Conservation (phyloP, 2,888 invertebrate genomes). For the Marasmarcha lunaedactyla region DNA sequence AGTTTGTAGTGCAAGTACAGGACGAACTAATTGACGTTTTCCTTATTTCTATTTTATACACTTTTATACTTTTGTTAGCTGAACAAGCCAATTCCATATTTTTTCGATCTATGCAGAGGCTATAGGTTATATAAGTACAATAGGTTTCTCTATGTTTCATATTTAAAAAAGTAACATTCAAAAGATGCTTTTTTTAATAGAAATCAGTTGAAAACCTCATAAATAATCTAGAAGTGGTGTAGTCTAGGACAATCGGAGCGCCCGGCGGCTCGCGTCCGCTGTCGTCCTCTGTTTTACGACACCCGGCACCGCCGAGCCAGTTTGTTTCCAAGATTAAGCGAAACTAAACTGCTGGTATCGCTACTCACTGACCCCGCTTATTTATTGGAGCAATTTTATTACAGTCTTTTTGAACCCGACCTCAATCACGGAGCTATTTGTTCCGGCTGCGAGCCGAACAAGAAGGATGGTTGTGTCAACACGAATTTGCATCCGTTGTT, state of each 20-base stretch:
- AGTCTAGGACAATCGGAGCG: slow-evolving; percentile 28
- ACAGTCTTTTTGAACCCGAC: slow-evolving; percentile 5
- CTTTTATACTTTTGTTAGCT: no score
- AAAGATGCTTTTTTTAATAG: no score
- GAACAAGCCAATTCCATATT: no score
- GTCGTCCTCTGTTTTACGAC: slow-evolving; percentile 46
- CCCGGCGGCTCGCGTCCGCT: slow-evolving; percentile 13
- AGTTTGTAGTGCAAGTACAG: no score
- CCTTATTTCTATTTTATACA: no score
- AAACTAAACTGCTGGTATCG: slow-evolving; percentile 49
- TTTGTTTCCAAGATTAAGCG: slow-evolving; percentile 59
- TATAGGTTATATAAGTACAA: no score
- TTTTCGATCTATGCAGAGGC: no score
- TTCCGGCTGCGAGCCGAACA: slow-evolving; percentile 62
- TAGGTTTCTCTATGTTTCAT: no score
- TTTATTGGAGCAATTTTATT: slow-evolving; percentile 26
- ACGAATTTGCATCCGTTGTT: slow-evolving; percentile 70
- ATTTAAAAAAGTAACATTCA: no score
- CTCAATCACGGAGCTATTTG: slow-evolving; percentile 63
- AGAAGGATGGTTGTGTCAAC: slow-evolving; percentile 69
- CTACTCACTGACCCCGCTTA: slow-evolving; percentile 39
- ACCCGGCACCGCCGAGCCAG: slow-evolving; percentile 38
- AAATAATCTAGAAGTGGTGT: not conserved
- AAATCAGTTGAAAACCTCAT: not conserved
- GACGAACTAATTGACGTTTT: no score